Conservation (phyloP, 53 echinoderm and acorn worm genomes). For the Stichopus horrens region DNA sequence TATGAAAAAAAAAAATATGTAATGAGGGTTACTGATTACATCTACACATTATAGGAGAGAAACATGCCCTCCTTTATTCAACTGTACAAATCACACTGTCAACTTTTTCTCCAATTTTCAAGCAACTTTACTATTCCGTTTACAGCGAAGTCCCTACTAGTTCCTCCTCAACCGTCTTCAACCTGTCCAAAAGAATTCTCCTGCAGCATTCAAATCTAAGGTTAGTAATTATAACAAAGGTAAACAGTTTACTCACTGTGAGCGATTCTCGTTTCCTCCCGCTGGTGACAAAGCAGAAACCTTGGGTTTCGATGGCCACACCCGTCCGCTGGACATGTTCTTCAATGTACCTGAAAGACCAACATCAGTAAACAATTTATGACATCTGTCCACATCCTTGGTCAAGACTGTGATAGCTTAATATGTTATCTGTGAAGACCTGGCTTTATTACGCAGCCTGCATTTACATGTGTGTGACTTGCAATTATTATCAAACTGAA, state of each 20-base stretch:
- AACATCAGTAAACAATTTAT: background rate
- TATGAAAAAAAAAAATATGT: too few species aligned
- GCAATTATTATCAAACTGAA: background rate
- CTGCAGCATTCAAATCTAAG: background rate
- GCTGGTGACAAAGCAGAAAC: slow-evolving; percentile 97
- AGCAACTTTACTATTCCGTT: too few species aligned
- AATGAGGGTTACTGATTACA: too few species aligned
- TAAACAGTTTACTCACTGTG: slow-evolving; percentile 74
- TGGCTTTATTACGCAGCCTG: too few species aligned
- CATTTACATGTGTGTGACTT: background rate
- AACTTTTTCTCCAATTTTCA: too few species aligned
- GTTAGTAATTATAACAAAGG: background rate
- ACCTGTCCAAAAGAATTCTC: too few species aligned
- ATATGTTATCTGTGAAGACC: background rate
- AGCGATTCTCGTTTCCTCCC: slow-evolving; percentile 97
- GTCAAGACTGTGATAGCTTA: slow-evolving; percentile 4
- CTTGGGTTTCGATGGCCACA: slow-evolving; percentile 98
- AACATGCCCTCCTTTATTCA: too few species aligned
- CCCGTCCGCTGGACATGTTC: slow-evolving; percentile 99
- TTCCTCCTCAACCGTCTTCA: too few species aligned
- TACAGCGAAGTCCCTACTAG: too few species aligned
- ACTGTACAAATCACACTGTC: too few species aligned
- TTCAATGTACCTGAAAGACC: slow-evolving; percentile 85
- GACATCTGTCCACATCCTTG: background rate
- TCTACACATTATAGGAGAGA: too few species aligned